Conservation (phyloP, 1,140 invertebrate genomes). For the Drosophila repletoides region DNA sequence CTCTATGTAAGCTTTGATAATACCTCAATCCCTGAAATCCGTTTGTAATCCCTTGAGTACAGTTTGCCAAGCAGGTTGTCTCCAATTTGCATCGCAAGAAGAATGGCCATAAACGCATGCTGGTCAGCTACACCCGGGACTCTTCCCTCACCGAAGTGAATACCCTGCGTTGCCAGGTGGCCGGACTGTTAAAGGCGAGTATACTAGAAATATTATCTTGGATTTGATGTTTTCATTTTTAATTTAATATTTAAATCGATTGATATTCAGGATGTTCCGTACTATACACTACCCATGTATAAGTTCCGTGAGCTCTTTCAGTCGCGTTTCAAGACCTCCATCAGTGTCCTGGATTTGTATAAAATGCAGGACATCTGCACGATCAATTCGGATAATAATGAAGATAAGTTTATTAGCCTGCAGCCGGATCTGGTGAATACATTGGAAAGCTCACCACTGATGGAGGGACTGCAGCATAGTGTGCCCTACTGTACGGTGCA, state of each 20-base stretch:
- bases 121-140: slow-evolving; percentile 89
- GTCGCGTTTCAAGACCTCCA: slow-evolving; percentile 89
- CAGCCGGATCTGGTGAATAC: slow-evolving; percentile 83
- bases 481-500: slow-evolving; percentile 87
- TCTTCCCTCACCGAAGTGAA: slow-evolving; percentile 86
- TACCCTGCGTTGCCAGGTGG: slow-evolving; percentile 86
- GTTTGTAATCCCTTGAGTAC: neutral
- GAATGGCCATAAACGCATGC: slow-evolving; percentile 91
- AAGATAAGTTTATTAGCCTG: slow-evolving; percentile 88
- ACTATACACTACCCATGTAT: slow-evolving; percentile 90
- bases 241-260: too few relatives aligned
- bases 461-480: slow-evolving; percentile 83
- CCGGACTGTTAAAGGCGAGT: slow-evolving; percentile 84
- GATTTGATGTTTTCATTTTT: neutral
- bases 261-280: slow-evolving; percentile 86
- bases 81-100: slow-evolving; percentile 92
- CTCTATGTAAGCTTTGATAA: slow-evolving; percentile 80
- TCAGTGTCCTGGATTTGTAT: slow-evolving; percentile 91
- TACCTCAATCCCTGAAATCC: neutral
- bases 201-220: neutral
- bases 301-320: slow-evolving; percentile 94
- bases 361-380: slow-evolving; percentile 90
- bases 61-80: slow-evolving; percentile 89
- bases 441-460: slow-evolving; percentile 70
- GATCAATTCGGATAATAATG: slow-evolving; percentile 87